Base-by-base conservation (phyloP, 2,888 invertebrate genomes). In the Scotopteryx bipunctaria region DNA sequence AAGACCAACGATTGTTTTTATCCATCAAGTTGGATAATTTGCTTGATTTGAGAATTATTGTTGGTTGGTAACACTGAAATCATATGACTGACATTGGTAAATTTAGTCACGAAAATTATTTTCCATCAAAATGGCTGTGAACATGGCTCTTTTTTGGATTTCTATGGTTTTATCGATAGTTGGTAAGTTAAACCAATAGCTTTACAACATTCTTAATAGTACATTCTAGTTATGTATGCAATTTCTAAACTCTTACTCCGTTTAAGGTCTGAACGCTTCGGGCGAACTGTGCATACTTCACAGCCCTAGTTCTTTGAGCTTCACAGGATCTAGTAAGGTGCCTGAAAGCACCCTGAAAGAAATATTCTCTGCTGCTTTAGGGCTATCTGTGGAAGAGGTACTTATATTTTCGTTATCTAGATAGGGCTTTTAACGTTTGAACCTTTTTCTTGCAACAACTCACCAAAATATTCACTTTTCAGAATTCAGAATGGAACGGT, bases 351-450 rank as follows among this genome's bases (percentile, higher is more conserved):
- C 92, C 2, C 77, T 95, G 1, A 93, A 92, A 69, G 96, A 96
- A 77, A 92, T 96, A 3, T 92, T 93, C 59, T 92, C 93, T n/a
- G 94, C 94, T 48, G 83, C 93, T 41, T 85, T 95, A 57, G 96
- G 96, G 37, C 92, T 94, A 60, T 93, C 95, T 6, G 93, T 94
- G n/a, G 93, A 93, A 76, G 93, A 93, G 85, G 94, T 94, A 83
- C 5, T n/a, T 48, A 33, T 23, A 4, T 32, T 3, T n/a, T n/a
- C n/a, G n/a, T n/a, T n/a, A n/a, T n/a, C n/a, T n/a, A n/a, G n/a
- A n/a, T n/a, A n/a, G n/a, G n/a, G n/a, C n/a, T n/a, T 19, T 19
- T 19, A 5, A 19, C 19, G 6, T 6, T 19, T 6, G 6, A 19
- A 6, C 19, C 6, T 19, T 19, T 5, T 2, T 6, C 2, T 19